Evolutionary conservation across 2,888 invertebrate genomes (phyloP).

Genomic region (Prosopocoilus inquinatus): DNA sequence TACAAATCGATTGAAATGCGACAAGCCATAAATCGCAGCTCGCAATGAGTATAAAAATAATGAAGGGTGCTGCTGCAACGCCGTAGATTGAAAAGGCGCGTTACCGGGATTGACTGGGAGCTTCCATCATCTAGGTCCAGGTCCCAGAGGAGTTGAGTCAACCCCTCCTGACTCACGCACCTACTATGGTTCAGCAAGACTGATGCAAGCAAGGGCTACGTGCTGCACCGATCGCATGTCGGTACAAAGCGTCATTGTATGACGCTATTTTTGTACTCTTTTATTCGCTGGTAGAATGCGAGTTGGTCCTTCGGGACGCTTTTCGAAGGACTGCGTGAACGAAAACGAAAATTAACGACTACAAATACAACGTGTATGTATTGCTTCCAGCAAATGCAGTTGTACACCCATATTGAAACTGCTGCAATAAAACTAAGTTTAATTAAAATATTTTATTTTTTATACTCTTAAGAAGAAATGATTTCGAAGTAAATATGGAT

Average conservation of each 20-base stretch:
- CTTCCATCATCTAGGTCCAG: conserved; percentile 48
- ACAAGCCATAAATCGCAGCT: conserved; percentile 28
- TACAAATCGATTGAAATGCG: conserved; percentile 11
- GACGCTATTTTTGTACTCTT: conserved; percentile 2
- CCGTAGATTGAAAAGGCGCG: conserved; percentile 50
- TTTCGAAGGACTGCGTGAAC: neutral
- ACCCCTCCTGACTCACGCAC: conserved; percentile 41
- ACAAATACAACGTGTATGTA: neutral
- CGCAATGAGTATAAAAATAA: conserved; percentile 36
- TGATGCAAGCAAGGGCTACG: conserved; percentile 13
- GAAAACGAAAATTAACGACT: neutral
- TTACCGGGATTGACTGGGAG: conserved; percentile 49
- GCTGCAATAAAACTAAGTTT: too few species aligned
- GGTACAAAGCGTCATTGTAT: conserved; percentile 17
- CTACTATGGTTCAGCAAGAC: conserved; percentile 30
- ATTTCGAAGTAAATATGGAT: too few species aligned
- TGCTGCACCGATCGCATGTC: conserved; percentile 12
- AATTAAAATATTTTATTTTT: too few species aligned
- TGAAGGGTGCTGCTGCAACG: conserved; percentile 43
- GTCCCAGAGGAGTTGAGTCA: conserved; percentile 46
- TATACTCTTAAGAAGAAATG: too few species aligned
- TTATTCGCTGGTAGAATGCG: conserved; percentile 1
- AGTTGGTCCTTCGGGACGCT: conserved; percentile 5
- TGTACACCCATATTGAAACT: too few species aligned
- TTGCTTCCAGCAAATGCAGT: too few species aligned